Evolutionary conservation across 2,113 vertebrate species (phyloP).

Genomic region (Eira barbara): DNA sequence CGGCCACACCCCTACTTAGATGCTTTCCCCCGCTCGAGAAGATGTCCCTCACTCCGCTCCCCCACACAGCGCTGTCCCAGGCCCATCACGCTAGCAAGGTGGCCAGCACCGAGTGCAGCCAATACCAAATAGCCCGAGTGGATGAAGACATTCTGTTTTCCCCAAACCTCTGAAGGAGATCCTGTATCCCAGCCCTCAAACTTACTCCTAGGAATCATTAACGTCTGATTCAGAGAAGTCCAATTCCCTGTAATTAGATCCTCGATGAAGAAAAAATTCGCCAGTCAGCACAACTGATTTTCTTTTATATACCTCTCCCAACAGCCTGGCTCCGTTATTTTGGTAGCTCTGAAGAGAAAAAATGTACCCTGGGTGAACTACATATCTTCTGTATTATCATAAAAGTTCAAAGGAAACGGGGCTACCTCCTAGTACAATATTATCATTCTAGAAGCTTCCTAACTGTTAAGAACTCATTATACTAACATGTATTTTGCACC

Average conservation of each 20-base stretch:
- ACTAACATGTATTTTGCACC: not conserved
- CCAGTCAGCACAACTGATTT: not conserved
- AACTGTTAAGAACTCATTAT: not conserved
- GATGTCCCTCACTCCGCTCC: not conserved
- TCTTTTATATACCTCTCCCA: not conserved
- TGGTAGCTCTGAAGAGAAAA: not conserved
- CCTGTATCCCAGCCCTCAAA: not conserved
- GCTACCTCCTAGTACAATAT: not conserved
- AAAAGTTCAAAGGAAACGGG: not conserved
- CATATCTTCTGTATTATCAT: not conserved
- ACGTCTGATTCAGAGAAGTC: not conserved
- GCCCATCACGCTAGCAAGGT: not conserved
- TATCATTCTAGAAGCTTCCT: not conserved
- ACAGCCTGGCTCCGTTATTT: not conserved
- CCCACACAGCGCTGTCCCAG: rapidly evolving
- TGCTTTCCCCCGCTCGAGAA: not conserved
- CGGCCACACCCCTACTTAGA: not conserved
- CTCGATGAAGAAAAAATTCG: constrained; percentile 16
- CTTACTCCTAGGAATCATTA: not conserved
- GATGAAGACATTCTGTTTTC: not conserved
- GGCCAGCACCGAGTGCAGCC: not conserved
- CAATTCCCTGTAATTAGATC: not conserved
- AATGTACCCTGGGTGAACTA: not conserved
- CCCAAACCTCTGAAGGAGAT: not conserved
- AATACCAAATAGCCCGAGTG: not conserved